Evolutionary conservation across 2,113 vertebrate species (phyloP).

Genomic region (Typhlomys cinereus): DNA sequence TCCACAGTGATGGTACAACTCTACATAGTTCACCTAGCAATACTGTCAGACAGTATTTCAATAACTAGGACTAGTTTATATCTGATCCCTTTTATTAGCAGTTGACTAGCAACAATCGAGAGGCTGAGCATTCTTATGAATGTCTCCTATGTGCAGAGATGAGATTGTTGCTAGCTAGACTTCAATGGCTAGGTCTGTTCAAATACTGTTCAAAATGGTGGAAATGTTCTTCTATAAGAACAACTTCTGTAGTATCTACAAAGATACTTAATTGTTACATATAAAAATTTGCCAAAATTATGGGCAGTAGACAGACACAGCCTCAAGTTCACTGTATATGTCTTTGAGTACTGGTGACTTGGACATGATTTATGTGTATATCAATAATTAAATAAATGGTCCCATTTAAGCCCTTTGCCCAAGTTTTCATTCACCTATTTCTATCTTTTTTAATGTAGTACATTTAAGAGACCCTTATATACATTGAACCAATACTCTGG

Average conservation of each 20-base stretch:
- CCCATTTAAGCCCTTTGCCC: neutral
- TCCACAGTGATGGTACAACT: neutral
- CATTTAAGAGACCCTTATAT: neutral
- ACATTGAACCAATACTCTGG: neutral
- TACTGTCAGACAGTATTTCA: neutral
- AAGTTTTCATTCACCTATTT: neutral
- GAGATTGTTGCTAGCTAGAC: neutral
- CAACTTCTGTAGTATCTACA: neutral
- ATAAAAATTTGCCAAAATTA: conserved; percentile 33
- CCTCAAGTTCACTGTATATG: neutral
- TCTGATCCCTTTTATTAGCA: neutral
- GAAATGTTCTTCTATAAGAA: neutral
- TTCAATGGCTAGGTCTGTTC: too few relatives aligned
- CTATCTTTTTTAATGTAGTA: neutral
- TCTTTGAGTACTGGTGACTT: neutral
- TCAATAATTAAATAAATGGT: neutral
- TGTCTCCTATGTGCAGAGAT: neutral
- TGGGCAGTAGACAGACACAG: neutral
- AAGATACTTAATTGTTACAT: neutral
- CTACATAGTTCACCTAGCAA: neutral
- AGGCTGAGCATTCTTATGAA: neutral
- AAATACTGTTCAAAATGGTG: neutral
- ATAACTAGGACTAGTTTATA: neutral
- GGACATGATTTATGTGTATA: neutral
- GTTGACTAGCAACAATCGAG: neutral